Evolutionary conservation across 2,113 vertebrate species (phyloP), one percentile per base, ranked within the genome.

Genomic region (Elephantulus edwardii): DNA sequence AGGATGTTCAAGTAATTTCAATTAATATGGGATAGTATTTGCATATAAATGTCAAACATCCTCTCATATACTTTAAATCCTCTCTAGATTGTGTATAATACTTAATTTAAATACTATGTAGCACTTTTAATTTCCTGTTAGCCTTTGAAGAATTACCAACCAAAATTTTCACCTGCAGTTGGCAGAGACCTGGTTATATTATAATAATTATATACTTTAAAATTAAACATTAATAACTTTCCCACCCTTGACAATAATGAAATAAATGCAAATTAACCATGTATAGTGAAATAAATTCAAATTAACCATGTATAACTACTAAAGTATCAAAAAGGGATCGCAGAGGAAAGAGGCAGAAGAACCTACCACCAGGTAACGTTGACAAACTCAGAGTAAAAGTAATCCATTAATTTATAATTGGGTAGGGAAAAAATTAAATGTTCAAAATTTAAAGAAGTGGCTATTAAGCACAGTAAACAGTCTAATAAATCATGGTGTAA

Each of bases 271-370:
- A 83, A 54, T 74, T 48, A 88, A n/a, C n/a, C n/a, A n/a, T n/a
- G n/a, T n/a, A 85, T 92, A 87, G 88, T 50, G 70, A 68, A 95
- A 71, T 4, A 91, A 94, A 90, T 62, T 74, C 42, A 88, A 66
- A 54, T 50, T 60, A 88, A 60, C n/a, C 30, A 81, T 71, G 64
- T 84, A 52, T n/a, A 79, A 40, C n/a, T 76, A 82, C 30, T 60
- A 26, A 91, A 52, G 48, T 71, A 91, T 62, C 2, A 74, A 66
- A 76, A 35, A n/a, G n/a, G n/a, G n/a, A n/a, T n/a, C n/a, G n/a
- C n/a, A n/a, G n/a, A n/a, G n/a, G n/a, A n/a, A n/a, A 8, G 3
- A 20, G 35, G 19, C 10, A n/a, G 6, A 72, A 8, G 76, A 6
- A 46, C 26, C 50, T 64, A 86, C 71, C 44, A 81, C 50, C n/a